Percentiles rank a stretch among this genome's conserved stretches.
phyloP scores from a whole-genome alignment of 1,140 invertebrate species.

The Nephila pilipes region DNA sequence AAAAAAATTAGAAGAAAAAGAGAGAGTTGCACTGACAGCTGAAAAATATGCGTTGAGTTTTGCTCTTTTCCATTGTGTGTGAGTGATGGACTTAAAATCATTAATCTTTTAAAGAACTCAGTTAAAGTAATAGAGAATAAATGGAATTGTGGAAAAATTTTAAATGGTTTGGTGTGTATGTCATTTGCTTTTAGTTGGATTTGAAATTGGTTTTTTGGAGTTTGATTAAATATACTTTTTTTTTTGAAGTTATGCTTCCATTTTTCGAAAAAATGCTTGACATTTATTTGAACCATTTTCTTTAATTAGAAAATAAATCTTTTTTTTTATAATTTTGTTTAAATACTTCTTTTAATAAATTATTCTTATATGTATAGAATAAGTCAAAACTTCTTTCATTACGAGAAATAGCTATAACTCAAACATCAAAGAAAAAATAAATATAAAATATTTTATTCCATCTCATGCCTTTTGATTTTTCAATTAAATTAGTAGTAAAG shows the following conservation, averaged over 20 bases:
- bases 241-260: not conserved
- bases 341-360: no score
- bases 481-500: no score
- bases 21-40: not conserved
- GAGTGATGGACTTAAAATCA: not conserved
- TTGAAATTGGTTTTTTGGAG: not conserved
- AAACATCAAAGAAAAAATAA: no score
- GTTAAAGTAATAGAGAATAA: not conserved
- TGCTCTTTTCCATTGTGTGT: not conserved
- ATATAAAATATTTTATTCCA: no score
- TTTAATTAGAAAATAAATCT: no score
- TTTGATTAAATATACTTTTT: not conserved
- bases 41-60: slow-evolving; percentile 15
- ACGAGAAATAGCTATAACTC: no score
- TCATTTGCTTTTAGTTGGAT: not conserved
- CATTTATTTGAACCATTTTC: not conserved
- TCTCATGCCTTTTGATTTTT: no score
- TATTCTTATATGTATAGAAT: no score
- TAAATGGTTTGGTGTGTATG: not conserved
- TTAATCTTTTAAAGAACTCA: not conserved
- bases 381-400: no score
- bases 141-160: not conserved
- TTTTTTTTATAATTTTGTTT: no score
- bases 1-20: not conserved
- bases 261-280: not conserved